Evolutionary conservation across 2,888 invertebrate genomes (phyloP).

Genomic region (Cryptosula pallasiana): DNA sequence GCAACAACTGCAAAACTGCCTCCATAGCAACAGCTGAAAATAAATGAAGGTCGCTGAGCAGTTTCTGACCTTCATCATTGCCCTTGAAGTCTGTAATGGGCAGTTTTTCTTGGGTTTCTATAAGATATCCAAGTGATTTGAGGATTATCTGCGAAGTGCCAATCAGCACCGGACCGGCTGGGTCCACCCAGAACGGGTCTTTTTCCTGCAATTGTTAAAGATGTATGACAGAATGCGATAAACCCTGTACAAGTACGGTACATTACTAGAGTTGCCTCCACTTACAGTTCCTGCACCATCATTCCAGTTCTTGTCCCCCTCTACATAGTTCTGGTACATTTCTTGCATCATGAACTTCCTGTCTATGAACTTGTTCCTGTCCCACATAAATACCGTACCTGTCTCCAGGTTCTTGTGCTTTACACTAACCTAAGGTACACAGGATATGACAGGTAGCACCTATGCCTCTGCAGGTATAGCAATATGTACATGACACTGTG

Average conservation of each 20-base stretch:
- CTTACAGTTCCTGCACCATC: constrained; percentile 18
- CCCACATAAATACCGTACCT: constrained; percentile 44
- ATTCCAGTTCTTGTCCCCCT: constrained; percentile 44
- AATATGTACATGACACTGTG: too few species aligned
- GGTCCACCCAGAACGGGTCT: constrained; percentile 51
- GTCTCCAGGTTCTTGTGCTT: constrained; percentile 39
- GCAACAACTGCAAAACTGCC: too few species aligned
- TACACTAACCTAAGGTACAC: constrained; percentile 50
- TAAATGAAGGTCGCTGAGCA: too few species aligned
- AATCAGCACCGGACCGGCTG: constrained; percentile 37
- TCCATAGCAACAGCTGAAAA: too few species aligned
- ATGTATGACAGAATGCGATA: neutral
- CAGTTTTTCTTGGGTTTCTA: constrained; percentile 42
- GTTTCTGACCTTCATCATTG: constrained; percentile 37
- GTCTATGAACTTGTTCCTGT: constrained; percentile 46
- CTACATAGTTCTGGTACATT: constrained; percentile 48
- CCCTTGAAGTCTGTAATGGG: constrained; percentile 44
- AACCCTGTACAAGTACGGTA: too few species aligned
- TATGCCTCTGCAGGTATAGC: too few species aligned
- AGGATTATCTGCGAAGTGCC: constrained; percentile 45
- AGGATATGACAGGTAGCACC: too few species aligned
- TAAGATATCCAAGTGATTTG: constrained; percentile 44
- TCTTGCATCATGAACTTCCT: constrained; percentile 50
- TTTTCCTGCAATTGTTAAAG: constrained; percentile 35
- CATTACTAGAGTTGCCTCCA: too few species aligned